Evolutionary conservation across 2,113 vertebrate species (phyloP), one percentile per base, ranked within the genome.

Genomic region (Hemibates koningsi): DNA sequence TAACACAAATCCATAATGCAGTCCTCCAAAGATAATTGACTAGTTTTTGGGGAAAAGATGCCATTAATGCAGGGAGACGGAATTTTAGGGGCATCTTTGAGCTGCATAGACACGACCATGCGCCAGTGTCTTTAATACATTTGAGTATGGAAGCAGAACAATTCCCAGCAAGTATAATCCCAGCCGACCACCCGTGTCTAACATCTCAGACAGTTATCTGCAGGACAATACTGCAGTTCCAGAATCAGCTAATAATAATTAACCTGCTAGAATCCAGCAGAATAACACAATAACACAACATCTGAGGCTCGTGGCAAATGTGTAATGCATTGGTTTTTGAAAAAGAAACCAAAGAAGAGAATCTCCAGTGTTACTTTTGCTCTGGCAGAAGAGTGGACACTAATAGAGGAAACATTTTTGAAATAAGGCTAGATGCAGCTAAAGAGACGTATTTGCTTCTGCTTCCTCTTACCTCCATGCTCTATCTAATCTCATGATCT

Each of bases 401-500:
- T 32, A 50, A 50, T n/a, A 78, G 45, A 78, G 27, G 45, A 34
- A 50, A 34, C 16, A 10, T 5, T 32, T 78, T 78, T 76, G 9
- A 48, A 50, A 32, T 32, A 32, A 32, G 27, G 32, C 73, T 52
- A 34, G 9, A 36, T 3, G 34, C 6, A 41, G 83, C 50, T 38
- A 36, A 29, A 84, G 56, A 82, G 21, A 53, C 6, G 17, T 5
- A 32, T 48, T 45, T 80, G 57, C 52, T 38, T 48, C 83, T 41
- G 59, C 59, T 84, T 17, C 61, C 45, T 32, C 82, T 80, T 79
- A 38, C 78, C 68, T 85, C 87, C 83, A 79, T 82, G 43, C 80
- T 80, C 90, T 89, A 85, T 91, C 92, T 95, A 83, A 91, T 94
- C 92, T 91, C 80, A 80, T 88, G 85, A 93, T 94, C 90, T 50